Conservation (phyloP, 1,140 invertebrate genomes). For the Achroia grisella region DNA sequence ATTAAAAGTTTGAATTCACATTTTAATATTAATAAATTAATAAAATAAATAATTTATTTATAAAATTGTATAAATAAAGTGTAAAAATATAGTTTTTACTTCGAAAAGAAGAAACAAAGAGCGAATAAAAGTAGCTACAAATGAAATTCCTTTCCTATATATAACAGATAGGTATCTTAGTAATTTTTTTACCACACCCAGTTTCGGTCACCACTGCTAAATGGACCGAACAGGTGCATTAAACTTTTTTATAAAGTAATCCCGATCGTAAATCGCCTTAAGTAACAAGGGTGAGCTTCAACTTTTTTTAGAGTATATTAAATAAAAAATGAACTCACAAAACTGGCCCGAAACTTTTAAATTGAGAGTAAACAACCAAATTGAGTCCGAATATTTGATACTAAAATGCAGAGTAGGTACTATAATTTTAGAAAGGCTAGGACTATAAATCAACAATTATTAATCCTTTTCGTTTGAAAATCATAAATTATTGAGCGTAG, state of each 20-base stretch:
- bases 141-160: neutral
- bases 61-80: no score
- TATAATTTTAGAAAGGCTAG: constrained; percentile 13
- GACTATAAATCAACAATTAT: constrained; percentile 16
- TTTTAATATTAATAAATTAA: no score
- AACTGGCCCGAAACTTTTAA: constrained; percentile 12
- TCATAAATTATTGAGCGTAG: constrained; percentile 2
- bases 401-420: neutral
- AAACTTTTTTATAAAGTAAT: constrained; percentile 35
- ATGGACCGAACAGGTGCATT: constrained; percentile 50
- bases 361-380: constrained; percentile 1
- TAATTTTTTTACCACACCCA: constrained; percentile 7
- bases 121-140: no score
- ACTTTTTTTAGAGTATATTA: constrained; percentile 30
- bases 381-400: constrained; percentile 1
- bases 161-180: neutral
- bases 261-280: constrained; percentile 43
- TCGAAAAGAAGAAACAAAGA: no score
- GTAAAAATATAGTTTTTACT: neutral
- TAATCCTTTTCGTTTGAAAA: constrained; percentile 4
- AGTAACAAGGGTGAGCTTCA: constrained; percentile 45
- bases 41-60: no score
- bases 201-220: constrained; percentile 25
- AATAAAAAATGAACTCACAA: constrained; percentile 29
- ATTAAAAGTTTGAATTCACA: no score